Conservation (phyloP, 2,113 vertebrate species). For the Tylochromis polylepis region DNA sequence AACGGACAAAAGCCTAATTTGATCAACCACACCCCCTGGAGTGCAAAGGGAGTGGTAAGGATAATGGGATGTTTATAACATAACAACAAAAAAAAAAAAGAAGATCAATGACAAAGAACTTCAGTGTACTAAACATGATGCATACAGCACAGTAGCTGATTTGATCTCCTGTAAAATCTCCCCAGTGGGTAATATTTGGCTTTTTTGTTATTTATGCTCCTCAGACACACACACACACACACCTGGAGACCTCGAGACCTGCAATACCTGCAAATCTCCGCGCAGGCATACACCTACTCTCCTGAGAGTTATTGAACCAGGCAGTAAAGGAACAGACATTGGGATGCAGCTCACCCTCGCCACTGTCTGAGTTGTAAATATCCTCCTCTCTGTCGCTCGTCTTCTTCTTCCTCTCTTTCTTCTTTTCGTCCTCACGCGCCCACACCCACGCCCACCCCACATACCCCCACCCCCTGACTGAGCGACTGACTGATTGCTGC, state of each 20-base stretch:
- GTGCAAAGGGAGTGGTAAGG: accelerated
- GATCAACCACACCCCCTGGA: not conserved
- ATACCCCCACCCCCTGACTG: not conserved
- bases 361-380: slow-evolving; percentile 61
- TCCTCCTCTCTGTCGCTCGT: not conserved
- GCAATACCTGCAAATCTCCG: slow-evolving; percentile 16
- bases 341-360: slow-evolving; percentile 48
- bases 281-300: not conserved
- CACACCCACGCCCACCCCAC: slow-evolving; percentile 27
- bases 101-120: not conserved
- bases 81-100: not conserved
- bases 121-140: not conserved
- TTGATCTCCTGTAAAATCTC: not conserved
- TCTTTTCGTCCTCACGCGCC: slow-evolving; percentile 17
- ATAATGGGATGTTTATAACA: not conserved
- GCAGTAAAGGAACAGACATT: slow-evolving; percentile 43
- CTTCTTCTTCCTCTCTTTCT: not conserved
- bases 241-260: not conserved
- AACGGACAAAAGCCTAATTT: not conserved
- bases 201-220: not conserved
- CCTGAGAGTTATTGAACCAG: slow-evolving; percentile 28
- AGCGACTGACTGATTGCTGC: not conserved
- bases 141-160: not conserved
- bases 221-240: not conserved
- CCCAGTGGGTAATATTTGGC: not conserved